A percentile compares a stretch with the other conserved stretches of the same genome.
phyloP scores from a whole-genome alignment of 2,113 vertebrate genomes.

The Lonchura striata region DNA sequence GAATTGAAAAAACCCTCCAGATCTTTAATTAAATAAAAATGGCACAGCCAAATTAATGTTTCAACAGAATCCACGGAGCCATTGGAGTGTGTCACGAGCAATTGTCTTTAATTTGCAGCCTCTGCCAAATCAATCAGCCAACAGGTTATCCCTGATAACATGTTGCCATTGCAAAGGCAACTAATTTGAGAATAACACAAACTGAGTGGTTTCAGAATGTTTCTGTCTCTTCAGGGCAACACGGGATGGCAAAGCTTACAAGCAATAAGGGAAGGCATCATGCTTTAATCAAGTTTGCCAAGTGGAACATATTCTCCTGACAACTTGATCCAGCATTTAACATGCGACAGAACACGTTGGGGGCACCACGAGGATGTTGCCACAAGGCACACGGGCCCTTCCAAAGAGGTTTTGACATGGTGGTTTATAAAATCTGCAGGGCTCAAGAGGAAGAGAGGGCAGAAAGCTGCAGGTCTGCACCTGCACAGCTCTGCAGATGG shows the following conservation, averaged over 20 bases:
- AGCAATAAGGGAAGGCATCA: not conserved
- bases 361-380: not conserved
- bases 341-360: not conserved
- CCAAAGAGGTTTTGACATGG: not conserved
- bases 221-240: constrained; percentile 41
- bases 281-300: constrained; percentile 32
- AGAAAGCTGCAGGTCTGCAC: not conserved
- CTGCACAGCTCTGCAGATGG: not conserved
- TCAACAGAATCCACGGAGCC: constrained; percentile 36
- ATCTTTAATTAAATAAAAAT: constrained; percentile 63
- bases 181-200: constrained; percentile 52
- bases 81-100: constrained; percentile 46
- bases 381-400: not conserved
- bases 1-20: too few species aligned
- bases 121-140: constrained; percentile 43
- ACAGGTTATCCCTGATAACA: constrained; percentile 41
- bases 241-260: constrained; percentile 2
- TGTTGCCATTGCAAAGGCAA: constrained; percentile 14
- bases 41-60: constrained; percentile 62
- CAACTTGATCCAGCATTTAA: not conserved
- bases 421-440: not conserved
- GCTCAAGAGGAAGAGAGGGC: not conserved
- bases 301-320: constrained; percentile 39
- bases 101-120: constrained; percentile 53
- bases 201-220: constrained; percentile 41